phyloP scores from a whole-genome alignment of 2,888 invertebrate genomes.

The Yponomeuta malinellus region DNA sequence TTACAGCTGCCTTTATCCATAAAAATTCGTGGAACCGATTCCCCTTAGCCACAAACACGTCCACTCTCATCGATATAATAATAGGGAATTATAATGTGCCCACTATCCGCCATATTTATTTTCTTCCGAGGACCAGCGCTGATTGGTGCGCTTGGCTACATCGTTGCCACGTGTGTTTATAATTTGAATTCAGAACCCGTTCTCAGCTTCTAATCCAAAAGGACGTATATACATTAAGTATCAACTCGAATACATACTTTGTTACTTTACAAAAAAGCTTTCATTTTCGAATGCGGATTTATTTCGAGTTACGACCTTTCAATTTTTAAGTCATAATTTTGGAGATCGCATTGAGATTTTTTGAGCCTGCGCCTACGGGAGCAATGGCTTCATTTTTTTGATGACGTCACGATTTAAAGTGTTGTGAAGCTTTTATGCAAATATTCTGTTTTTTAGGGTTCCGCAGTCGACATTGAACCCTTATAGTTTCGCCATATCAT shows the following conservation, averaged over 20 bases:
- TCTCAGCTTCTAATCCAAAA: conserved; percentile 26
- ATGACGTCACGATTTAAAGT: conserved; percentile 18
- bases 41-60: conserved; percentile 23
- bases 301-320: neutral
- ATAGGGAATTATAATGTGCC: conserved; percentile 49
- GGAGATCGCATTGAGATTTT: conserved; percentile 1
- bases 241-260: neutral
- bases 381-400: conserved; percentile 30
- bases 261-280: neutral
- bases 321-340: neutral
- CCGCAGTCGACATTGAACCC: too few species aligned
- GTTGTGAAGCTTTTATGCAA: neutral
- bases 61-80: conserved; percentile 42
- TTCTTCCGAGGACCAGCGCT: conserved; percentile 34
- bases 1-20: neutral
- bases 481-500: too few species aligned
- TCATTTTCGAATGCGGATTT: neutral
- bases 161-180: conserved; percentile 45
- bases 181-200: conserved; percentile 30
- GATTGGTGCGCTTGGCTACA: conserved; percentile 59
- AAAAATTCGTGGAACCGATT: neutral
- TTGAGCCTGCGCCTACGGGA: conserved; percentile 21
- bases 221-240: neutral
- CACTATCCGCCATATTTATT: conserved; percentile 60
- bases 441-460: neutral